Conservation (phyloP, 2,113 vertebrate species). For the Nanger granti region DNA sequence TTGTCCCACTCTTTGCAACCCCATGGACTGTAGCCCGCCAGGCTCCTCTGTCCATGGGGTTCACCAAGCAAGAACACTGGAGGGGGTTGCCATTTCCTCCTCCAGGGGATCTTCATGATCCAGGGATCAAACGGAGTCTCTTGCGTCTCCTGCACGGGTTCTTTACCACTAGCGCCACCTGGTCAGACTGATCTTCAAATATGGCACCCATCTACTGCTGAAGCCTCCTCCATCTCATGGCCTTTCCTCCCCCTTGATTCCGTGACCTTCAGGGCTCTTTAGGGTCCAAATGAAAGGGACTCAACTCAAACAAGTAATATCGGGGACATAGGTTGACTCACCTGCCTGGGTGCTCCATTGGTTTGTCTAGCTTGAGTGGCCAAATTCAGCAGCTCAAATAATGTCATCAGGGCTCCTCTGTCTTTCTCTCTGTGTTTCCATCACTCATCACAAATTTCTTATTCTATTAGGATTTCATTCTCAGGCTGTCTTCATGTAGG, state of each 20-base stretch:
- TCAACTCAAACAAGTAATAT: too few relatives aligned
- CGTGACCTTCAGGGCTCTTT: not conserved
- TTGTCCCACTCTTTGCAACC: not conserved
- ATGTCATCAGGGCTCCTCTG: not conserved
- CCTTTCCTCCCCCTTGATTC: not conserved
- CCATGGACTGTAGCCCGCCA: not conserved
- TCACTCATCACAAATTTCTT: not conserved
- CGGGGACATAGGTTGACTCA: not conserved
- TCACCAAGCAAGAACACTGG: not conserved
- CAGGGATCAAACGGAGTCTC: not conserved
- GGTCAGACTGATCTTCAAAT: not conserved
- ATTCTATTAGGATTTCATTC: not conserved
- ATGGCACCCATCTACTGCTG: not conserved
- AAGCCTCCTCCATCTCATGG: not conserved
- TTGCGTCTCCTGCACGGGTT: not conserved
- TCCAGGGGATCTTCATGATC: not conserved
- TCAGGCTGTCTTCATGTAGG: not conserved
- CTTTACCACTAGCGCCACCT: not conserved
- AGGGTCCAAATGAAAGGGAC: not conserved
- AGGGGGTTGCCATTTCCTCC: not conserved
- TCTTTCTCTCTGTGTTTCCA: not conserved
- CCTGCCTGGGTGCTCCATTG: too few relatives aligned
- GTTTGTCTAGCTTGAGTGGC: not conserved
- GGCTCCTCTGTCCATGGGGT: not conserved
- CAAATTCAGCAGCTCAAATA: not conserved